phyloP scores from a whole-genome alignment of 2,113 vertebrate genomes.

The Rhinolophus ferrumequinum region DNA sequence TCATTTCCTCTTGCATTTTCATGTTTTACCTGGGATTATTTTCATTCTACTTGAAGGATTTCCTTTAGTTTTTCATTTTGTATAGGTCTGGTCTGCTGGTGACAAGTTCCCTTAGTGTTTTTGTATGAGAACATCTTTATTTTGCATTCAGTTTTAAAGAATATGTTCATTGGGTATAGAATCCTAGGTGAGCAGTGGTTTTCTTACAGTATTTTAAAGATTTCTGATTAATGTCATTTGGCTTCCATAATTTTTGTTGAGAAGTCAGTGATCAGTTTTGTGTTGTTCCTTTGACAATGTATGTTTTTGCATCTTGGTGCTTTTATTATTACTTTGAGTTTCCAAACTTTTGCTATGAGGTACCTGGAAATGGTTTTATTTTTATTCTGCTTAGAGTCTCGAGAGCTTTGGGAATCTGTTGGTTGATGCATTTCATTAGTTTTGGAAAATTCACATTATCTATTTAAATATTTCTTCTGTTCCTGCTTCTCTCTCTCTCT shows the following conservation, averaged over 20 bases:
- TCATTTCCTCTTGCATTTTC: slow-evolving; percentile 1
- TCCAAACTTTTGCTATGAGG: not conserved
- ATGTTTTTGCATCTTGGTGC: not conserved
- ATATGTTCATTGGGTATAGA: not conserved
- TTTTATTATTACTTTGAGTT: not conserved
- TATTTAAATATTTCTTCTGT: not conserved
- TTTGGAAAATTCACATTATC: not conserved
- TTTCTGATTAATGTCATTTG: not conserved
- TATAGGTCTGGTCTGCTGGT: not conserved
- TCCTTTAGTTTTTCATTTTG: not conserved
- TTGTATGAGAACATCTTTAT: not conserved
- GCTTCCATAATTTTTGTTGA: not conserved
- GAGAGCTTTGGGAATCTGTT: not conserved
- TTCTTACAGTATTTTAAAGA: not conserved
- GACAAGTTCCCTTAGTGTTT: not conserved
- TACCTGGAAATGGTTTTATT: not conserved
- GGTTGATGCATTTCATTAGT: not conserved
- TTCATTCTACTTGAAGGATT: not conserved
- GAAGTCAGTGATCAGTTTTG: not conserved
- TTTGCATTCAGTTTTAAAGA: not conserved
- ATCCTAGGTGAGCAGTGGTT: not conserved
- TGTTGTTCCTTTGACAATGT: not conserved
- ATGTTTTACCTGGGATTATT: not conserved
- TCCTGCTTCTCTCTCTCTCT: not conserved
- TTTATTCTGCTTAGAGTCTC: not conserved